Percentiles rank a stretch among this genome's conserved stretches.
These are phyloP conservation scores for Nomada fabriciana DNA, from an alignment of 2,888 invertebrate genomes.

Conservation along the genomic window DNA sequence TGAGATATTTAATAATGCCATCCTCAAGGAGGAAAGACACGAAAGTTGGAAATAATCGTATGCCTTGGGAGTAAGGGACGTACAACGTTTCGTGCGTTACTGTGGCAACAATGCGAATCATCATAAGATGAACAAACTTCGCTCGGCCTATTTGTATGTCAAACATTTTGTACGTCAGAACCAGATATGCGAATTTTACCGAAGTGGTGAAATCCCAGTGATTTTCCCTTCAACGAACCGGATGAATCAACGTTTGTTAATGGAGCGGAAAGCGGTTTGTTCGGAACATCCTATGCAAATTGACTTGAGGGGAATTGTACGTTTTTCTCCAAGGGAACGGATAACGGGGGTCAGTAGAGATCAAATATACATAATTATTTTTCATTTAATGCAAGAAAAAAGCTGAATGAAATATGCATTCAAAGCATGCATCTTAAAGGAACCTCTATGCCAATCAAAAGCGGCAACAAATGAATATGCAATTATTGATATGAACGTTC, in stretches of 20 bases:
- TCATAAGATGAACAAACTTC: not conserved
- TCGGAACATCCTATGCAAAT: constrained; percentile 39
- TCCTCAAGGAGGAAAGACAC: too few relatives aligned
- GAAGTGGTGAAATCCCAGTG: constrained; percentile 26
- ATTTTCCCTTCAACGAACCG: constrained; percentile 33
- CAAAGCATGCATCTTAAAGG: not conserved
- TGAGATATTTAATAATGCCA: too few relatives aligned
- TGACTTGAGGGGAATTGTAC: constrained; percentile 22
- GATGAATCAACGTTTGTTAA: constrained; percentile 44
- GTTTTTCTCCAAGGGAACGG: not conserved
- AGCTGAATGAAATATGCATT: not conserved
- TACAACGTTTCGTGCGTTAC: not conserved
- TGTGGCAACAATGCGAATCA: too few relatives aligned
- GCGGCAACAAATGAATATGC: not conserved
- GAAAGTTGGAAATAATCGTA: not conserved
- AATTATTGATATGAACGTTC: too few relatives aligned
- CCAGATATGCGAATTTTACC: constrained; percentile 8
- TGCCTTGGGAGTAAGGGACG: not conserved
- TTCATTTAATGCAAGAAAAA: not conserved
- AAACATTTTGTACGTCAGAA: constrained; percentile 6
- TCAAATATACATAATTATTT: not conserved
- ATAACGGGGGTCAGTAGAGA: not conserved
- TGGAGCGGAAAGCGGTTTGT: constrained; percentile 45
- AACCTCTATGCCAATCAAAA: too few relatives aligned
- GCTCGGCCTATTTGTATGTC: constrained; percentile 3